Conservation (phyloP, 2,797 vertebrate genomes). For the Sebastes iracundus region DNA sequence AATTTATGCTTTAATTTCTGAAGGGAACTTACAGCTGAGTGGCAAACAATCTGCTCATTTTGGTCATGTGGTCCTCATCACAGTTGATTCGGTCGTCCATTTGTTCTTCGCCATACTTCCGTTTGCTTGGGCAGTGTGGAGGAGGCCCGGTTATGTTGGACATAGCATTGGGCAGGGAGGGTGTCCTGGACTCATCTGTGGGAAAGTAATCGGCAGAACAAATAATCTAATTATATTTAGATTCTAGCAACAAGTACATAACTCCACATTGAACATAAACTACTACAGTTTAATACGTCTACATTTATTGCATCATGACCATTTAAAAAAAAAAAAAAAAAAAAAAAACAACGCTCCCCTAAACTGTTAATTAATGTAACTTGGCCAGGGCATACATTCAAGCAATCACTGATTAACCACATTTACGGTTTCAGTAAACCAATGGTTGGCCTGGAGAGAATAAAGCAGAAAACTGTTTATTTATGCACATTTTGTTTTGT, state of each 20-base stretch:
- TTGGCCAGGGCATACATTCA: neutral
- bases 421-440: neutral
- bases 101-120: slow-evolving; percentile 92
- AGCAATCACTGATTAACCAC: neutral
- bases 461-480: neutral
- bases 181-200: slow-evolving; percentile 90
- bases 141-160: slow-evolving; percentile 89
- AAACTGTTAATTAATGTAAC: neutral
- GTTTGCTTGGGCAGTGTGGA: slow-evolving; percentile 91
- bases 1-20: neutral
- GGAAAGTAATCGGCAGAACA: slow-evolving; percentile 69
- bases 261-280: neutral
- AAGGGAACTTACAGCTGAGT: slow-evolving; percentile 89
- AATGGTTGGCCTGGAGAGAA: neutral
- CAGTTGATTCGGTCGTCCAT: slow-evolving; percentile 89
- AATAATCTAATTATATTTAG: neutral
- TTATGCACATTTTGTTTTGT: neutral
- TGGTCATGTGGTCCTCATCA: slow-evolving; percentile 91
- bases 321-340: neutral
- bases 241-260: neutral
- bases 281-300: neutral
- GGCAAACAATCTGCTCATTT: slow-evolving; percentile 94
- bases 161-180: slow-evolving; percentile 86
- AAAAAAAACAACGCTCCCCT: too few relatives aligned
- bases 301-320: neutral